Evolutionary conservation across 2,113 vertebrate genomes (phyloP).

Genomic region (Siniperca chuatsi): DNA sequence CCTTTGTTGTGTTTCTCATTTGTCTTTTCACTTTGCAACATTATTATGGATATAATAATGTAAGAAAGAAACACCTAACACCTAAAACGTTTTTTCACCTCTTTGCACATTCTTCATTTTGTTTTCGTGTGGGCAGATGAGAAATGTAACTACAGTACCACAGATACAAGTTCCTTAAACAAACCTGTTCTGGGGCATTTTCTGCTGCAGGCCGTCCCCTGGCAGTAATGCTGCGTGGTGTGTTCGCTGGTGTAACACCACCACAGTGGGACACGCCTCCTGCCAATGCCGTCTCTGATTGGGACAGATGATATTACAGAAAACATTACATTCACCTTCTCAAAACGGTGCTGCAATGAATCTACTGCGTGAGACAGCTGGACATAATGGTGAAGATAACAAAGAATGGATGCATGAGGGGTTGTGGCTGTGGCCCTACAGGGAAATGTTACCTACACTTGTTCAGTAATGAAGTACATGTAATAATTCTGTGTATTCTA

Average conservation of each 20-base stretch:
- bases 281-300: constrained; percentile 1
- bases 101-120: background rate
- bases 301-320: background rate
- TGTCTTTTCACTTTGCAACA: background rate
- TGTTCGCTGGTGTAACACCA: background rate
- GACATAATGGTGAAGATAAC: background rate
- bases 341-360: background rate
- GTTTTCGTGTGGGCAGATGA: background rate
- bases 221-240: background rate
- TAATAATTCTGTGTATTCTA: background rate
- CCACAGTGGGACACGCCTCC: background rate
- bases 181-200: constrained; percentile 59
- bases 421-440: no score
- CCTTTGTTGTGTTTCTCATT: background rate
- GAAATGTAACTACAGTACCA: background rate
- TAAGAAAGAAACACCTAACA: background rate
- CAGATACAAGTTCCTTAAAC: constrained; percentile 17
- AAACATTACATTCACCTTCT: background rate
- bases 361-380: background rate
- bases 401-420: background rate
- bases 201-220: background rate
- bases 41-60: background rate
- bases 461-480: background rate
- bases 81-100: background rate
- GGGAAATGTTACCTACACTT: background rate